These are phyloP conservation scores for Blomia tropicalis DNA, from an alignment of 2,888 invertebrate species.

Conservation along the genomic window DNA sequence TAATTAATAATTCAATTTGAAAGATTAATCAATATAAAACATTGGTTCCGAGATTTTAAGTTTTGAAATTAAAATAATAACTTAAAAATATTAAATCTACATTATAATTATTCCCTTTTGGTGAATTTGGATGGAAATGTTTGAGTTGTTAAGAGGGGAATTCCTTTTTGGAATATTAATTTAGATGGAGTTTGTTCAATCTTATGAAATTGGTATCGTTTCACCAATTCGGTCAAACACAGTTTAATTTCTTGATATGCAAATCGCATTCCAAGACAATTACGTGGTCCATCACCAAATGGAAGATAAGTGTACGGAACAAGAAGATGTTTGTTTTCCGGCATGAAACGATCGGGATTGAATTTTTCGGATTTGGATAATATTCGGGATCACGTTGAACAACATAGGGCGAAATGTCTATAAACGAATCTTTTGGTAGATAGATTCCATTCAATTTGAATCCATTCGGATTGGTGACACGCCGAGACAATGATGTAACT, in stretches of 20 bases:
- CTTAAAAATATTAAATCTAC: no score
- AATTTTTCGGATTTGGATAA: neutral
- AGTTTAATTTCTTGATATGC: slow-evolving; percentile 23
- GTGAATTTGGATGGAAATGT: no score
- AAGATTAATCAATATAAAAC: no score
- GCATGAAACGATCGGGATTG: neutral
- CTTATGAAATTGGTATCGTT: no score
- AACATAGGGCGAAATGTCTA: neutral
- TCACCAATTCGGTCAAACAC: neutral
- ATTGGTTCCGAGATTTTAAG: no score
- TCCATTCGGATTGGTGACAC: neutral
- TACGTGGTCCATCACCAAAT: slow-evolving; percentile 2
- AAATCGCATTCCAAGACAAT: neutral
- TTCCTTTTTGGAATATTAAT: no score
- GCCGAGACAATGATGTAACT: neutral
- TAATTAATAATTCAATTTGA: no score
- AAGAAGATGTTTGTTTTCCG: neutral
- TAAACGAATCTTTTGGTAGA: neutral
- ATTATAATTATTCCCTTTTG: no score
- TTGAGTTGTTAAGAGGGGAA: no score
- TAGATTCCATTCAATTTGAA: neutral
- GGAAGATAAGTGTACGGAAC: neutral
- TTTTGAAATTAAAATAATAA: no score
- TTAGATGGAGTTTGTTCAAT: no score
- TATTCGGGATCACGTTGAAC: neutral